Conservation (phyloP, 53 echinoderm and acorn worm genomes). For the Arbacia lixula region DNA sequence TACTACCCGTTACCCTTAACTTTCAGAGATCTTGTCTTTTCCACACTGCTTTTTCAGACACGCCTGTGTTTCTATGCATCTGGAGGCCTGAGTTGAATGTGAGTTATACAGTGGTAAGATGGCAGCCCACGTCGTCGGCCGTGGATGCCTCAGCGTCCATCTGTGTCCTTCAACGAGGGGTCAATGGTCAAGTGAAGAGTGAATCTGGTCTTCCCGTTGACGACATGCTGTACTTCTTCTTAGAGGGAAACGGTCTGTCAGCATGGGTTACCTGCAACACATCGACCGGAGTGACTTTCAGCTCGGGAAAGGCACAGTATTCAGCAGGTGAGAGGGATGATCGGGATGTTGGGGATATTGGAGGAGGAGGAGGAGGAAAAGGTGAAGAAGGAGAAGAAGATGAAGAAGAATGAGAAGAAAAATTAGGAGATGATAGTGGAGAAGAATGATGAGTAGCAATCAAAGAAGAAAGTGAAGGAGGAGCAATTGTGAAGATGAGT, state of each 20-base stretch:
- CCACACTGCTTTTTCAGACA: neutral
- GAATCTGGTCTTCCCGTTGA: neutral
- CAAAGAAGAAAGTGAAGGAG: neutral
- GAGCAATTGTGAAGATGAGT: neutral
- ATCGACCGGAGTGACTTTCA: neutral
- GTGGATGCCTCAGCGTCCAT: neutral
- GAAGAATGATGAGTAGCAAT: neutral
- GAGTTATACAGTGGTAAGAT: conserved; percentile 11
- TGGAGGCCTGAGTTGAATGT: conserved; percentile 9
- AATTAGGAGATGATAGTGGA: neutral
- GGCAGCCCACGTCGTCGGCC: conserved; percentile 23
- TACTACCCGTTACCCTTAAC: too few relatives aligned
- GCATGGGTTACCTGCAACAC: conserved; percentile 13
- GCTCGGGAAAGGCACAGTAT: conserved; percentile 11
- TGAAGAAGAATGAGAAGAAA: neutral
- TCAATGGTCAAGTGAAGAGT: conserved; percentile 1
- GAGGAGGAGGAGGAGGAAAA: neutral
- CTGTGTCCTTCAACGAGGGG: conserved; percentile 34
- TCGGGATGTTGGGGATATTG: neutral
- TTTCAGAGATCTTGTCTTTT: neutral
- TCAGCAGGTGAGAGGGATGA: neutral
- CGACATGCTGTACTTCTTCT: neutral
- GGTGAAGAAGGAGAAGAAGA: neutral
- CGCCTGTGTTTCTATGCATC: neutral
- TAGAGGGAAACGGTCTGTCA: neutral